These are phyloP conservation scores for Chloropsis hardwickii DNA, from an alignment of 2,113 vertebrate genomes.

Conservation along the genomic window DNA sequence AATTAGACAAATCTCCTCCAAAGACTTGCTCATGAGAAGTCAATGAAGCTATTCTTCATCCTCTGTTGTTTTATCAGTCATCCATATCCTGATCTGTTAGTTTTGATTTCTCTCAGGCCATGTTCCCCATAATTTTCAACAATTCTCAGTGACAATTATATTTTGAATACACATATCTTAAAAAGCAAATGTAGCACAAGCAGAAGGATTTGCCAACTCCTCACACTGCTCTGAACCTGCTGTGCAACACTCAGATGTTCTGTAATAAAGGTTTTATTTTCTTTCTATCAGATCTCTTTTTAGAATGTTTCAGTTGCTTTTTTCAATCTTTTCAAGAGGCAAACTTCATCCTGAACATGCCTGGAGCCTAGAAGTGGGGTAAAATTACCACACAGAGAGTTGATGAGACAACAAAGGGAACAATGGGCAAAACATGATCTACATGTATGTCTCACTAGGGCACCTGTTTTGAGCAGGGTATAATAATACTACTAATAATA, in stretches of 20 bases:
- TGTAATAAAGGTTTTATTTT: not conserved
- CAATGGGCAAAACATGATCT: not conserved
- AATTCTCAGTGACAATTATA: not conserved
- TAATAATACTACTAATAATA: not conserved
- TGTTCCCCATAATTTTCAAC: not conserved
- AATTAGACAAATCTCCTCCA: not conserved
- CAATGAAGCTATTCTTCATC: not conserved
- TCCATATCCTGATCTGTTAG: not conserved
- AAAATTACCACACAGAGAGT: not conserved
- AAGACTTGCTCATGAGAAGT: not conserved
- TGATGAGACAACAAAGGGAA: not conserved
- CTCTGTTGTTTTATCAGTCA: not conserved
- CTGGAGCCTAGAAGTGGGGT: not conserved
- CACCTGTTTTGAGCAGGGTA: not conserved
- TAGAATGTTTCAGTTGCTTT: not conserved
- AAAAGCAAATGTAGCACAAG: not conserved
- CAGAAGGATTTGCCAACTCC: not conserved
- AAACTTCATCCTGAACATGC: not conserved
- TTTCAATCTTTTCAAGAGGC: not conserved
- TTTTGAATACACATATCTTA: not conserved
- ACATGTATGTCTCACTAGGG: not conserved
- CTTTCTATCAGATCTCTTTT: not conserved
- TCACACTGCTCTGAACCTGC: not conserved
- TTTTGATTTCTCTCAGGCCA: not conserved
- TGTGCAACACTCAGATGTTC: not conserved